Evolutionary conservation across 1,140 invertebrate species (phyloP).

Genomic region (Lepidurus couesii): DNA sequence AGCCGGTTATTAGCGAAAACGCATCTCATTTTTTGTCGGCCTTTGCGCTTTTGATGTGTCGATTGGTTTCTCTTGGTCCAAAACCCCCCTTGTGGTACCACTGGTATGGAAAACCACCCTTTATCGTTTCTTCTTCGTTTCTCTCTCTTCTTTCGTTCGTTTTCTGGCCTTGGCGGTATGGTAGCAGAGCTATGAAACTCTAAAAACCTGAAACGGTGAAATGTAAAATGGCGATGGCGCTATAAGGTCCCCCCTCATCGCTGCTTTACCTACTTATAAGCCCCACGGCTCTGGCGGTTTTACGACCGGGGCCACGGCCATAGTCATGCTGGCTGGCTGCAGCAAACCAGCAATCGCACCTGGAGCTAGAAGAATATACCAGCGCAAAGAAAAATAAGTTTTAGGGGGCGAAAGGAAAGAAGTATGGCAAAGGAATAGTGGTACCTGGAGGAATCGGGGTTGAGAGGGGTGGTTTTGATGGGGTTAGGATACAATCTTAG

Average conservation of each 20-base stretch:
- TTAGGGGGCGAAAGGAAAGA: neutral
- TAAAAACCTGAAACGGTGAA: slow-evolving; percentile 16
- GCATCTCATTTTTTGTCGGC: neutral
- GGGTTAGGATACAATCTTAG: slow-evolving; percentile 19
- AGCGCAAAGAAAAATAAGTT: slow-evolving; percentile 16
- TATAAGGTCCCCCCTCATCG: slow-evolving; percentile 14
- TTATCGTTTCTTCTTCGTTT: neutral
- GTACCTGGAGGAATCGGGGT: neutral
- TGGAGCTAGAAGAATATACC: slow-evolving; percentile 19
- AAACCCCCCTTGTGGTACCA: slow-evolving; percentile 1
- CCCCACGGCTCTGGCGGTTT: slow-evolving; percentile 12
- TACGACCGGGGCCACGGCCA: slow-evolving; percentile 9
- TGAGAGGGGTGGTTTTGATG: slow-evolving; percentile 5
- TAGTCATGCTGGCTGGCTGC: slow-evolving; percentile 10
- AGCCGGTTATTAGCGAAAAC: neutral
- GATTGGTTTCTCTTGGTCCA: neutral
- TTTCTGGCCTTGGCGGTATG: slow-evolving; percentile 13
- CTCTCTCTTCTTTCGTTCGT: neutral
- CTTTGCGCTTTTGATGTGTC: neutral
- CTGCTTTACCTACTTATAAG: slow-evolving; percentile 13
- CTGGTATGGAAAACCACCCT: slow-evolving; percentile 6
- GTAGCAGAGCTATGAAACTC: slow-evolving; percentile 9
- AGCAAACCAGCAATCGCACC: slow-evolving; percentile 21
- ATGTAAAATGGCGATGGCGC: slow-evolving; percentile 21
- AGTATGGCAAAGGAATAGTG: neutral